phyloP scores from a whole-genome alignment of 53 echinoderm and acorn worm species.

The Mesocentrotus franciscanus region DNA sequence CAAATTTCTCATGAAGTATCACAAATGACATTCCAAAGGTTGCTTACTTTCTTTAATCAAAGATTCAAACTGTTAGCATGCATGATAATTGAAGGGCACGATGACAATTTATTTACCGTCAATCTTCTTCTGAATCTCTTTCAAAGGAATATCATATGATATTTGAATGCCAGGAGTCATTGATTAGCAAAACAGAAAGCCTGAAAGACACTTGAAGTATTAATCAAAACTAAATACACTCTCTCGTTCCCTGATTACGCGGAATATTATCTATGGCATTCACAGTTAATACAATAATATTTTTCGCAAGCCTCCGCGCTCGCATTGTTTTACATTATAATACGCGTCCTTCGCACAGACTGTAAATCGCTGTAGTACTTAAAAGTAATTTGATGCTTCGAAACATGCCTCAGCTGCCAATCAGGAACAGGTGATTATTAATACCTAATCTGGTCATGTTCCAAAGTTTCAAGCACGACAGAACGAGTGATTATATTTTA shows the following conservation, averaged over 20 bases:
- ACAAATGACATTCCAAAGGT: neutral
- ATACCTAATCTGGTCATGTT: conserved; percentile 49
- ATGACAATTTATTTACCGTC: neutral
- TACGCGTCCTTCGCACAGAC: conserved; percentile 17
- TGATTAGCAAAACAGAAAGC: neutral
- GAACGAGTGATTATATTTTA: conserved; percentile 5
- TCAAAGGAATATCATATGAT: neutral
- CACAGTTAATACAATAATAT: conserved; percentile 23
- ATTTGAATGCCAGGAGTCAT: neutral
- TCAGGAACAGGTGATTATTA: conserved; percentile 51
- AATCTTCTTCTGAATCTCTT: neutral
- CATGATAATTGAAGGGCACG: neutral
- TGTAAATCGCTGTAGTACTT: conserved; percentile 34
- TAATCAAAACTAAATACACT: neutral
- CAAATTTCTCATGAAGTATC: neutral
- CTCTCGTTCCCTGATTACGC: neutral
- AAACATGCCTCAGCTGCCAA: conserved; percentile 49
- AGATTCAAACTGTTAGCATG: neutral
- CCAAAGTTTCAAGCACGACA: conserved; percentile 36
- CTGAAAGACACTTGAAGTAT: neutral
- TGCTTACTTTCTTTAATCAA: neutral
- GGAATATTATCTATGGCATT: conserved; percentile 10
- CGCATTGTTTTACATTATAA: conserved; percentile 33
- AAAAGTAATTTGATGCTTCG: conserved; percentile 27
- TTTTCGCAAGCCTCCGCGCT: neutral